Evolutionary conservation across 2,113 vertebrate genomes (phyloP).

Genomic region (Taurulus bubalis): DNA sequence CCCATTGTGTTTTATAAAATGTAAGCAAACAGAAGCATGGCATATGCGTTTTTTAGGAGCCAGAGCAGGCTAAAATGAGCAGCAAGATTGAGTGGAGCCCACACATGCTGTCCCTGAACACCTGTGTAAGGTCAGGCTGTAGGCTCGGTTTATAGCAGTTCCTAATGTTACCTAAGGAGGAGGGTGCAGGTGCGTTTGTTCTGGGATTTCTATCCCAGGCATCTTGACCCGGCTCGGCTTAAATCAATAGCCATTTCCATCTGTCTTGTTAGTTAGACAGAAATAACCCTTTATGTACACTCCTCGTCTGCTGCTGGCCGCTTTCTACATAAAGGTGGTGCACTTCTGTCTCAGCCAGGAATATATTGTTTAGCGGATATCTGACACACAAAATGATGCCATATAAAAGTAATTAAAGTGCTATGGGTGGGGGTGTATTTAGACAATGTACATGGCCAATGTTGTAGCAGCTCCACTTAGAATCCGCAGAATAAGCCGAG

Average conservation of each 20-base stretch:
- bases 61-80: constrained; percentile 14
- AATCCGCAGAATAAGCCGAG: background rate
- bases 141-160: constrained; percentile 18
- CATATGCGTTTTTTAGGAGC: background rate
- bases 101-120: constrained; percentile 36
- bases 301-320: constrained; percentile 18
- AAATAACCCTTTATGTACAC: constrained; percentile 46
- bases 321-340: constrained; percentile 18
- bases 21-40: background rate
- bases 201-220: constrained; percentile 41
- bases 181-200: constrained; percentile 36
- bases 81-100: constrained; percentile 22
- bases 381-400: background rate
- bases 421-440: background rate
- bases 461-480: background rate
- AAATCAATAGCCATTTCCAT: constrained; percentile 65
- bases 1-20: constrained; percentile 8
- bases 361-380: constrained; percentile 18
- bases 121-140: constrained; percentile 38
- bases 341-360: constrained; percentile 16
- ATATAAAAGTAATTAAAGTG: background rate
- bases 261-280: constrained; percentile 42
- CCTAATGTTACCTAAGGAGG: constrained; percentile 36
- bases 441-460: background rate
- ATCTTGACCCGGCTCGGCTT: constrained; percentile 47